Conservation (phyloP, 2,113 vertebrate species). For the Passer domesticus region DNA sequence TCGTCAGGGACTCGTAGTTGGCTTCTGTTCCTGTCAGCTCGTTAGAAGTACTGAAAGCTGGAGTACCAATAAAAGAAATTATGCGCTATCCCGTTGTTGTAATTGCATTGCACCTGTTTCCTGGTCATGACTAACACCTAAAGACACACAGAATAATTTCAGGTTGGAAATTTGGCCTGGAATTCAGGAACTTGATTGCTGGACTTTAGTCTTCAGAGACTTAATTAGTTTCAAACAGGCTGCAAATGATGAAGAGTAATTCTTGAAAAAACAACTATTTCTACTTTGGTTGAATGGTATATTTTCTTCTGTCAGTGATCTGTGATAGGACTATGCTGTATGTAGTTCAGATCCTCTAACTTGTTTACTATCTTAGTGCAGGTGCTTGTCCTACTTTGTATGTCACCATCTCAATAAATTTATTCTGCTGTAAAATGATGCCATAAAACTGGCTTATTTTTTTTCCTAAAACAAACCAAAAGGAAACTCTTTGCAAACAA, state of each 20-base stretch:
- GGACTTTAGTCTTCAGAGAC: neutral
- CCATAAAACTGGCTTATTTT: neutral
- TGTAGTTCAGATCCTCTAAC: neutral
- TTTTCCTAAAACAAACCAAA: neutral
- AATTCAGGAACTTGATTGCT: neutral
- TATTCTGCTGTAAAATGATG: neutral
- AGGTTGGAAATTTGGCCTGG: neutral
- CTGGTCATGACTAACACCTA: neutral
- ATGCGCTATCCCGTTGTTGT: rapidly evolving
- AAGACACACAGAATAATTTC: neutral
- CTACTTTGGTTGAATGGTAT: neutral
- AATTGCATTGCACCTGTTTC: neutral
- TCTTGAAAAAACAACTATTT: neutral
- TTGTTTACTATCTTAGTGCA: neutral
- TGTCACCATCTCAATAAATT: neutral
- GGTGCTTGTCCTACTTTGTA: neutral
- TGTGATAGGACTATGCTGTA: neutral
- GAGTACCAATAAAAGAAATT: neutral
- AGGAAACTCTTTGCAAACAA: neutral
- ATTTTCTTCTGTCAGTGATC: neutral
- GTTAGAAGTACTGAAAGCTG: neutral
- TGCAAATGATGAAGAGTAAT: neutral
- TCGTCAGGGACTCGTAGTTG: neutral
- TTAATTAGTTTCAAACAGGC: neutral
- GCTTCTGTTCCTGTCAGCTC: neutral